Base-by-base conservation (phyloP, 2,888 invertebrate species). In the Drosophila heteroneura region DNA sequence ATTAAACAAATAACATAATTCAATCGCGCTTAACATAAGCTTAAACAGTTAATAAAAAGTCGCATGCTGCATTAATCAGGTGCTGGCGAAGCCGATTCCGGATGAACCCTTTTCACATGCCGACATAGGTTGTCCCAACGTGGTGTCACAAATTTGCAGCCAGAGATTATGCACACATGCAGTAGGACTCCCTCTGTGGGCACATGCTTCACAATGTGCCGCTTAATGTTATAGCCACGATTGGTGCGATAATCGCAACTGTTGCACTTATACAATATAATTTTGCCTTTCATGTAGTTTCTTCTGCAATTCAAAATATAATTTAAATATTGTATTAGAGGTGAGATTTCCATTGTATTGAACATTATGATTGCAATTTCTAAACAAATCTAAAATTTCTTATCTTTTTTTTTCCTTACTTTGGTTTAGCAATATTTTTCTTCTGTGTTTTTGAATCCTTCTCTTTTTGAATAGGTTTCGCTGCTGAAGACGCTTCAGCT, bases 51-150 rank as follows among this genome's bases (percentile, higher is more conserved):
- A 26, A 26, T 16, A 47, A 22, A 47, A 47, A 47, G 9, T 16
- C 14, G 16, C 16, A 16, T 16, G 28, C 12, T 28, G 26, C 14
- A 39, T 14, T 30, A 16, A n/a, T 37, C 51, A 19, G 30, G 6
- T 28, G 14, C 3, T 22, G 56, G 44, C 16, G 26, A 35, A 4
- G 22, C 33, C 12, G 59, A 16, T 26, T 66, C 76, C 0, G 79
- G 72, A 59, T 79, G 79, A 12, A 68, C 16, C 14, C 52, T 26
- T 22, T 67, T 76, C 0, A 79, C 70, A 10, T 79, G 79, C 19
- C 79, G 44, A 44, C 76, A 61, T 1, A 79, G 28, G 44, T 72
- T 76, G 12, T 79, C 79, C 80, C 76, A 79, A 1, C 79, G 72
- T 0, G 70, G 63, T 1, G 79, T 76, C 0, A 59, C 63, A 44